phyloP scores from a whole-genome alignment of 2,797 vertebrate species.

The Ctenopoma kingsleyae region DNA sequence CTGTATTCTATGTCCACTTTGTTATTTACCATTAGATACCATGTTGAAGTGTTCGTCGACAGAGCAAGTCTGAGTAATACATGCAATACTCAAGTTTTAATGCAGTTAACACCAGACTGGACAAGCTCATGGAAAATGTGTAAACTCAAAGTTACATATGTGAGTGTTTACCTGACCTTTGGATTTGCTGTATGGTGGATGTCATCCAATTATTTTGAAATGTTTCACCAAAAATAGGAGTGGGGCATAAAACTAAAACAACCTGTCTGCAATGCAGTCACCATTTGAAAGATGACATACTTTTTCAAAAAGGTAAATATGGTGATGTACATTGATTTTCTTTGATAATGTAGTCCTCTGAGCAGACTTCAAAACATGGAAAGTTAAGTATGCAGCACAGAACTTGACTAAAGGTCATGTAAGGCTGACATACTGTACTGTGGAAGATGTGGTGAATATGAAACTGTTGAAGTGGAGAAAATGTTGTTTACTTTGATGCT shows the following conservation, averaged over 20 bases:
- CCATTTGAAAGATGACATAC: background rate
- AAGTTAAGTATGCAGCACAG: background rate
- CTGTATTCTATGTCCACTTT: too few relatives aligned
- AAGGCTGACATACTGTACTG: conserved; percentile 12
- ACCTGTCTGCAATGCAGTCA: background rate
- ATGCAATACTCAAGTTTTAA: conserved; percentile 3
- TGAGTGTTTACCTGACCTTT: conserved; percentile 59
- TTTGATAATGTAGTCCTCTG: conserved; percentile 28
- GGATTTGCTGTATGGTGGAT: conserved; percentile 1
- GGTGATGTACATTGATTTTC: conserved; percentile 13
- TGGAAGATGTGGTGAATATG: conserved; percentile 7
- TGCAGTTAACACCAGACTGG: background rate
- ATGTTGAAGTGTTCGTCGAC: too few relatives aligned
- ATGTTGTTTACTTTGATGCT: conserved; percentile 34
- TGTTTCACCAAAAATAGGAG: conserved; percentile 41
- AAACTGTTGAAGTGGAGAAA: conserved; percentile 18
- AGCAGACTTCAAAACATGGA: conserved; percentile 14
- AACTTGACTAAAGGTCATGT: conserved; percentile 23
- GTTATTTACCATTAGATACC: too few relatives aligned
- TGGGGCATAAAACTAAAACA: background rate
- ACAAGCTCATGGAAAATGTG: conserved; percentile 10
- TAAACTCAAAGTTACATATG: conserved; percentile 6
- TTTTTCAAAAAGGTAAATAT: conserved; percentile 4
- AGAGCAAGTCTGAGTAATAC: background rate
- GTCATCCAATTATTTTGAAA: conserved; percentile 58